Evolutionary conservation across 2,797 vertebrate species (phyloP).

Genomic region (Gambusia yucatana): DNA sequence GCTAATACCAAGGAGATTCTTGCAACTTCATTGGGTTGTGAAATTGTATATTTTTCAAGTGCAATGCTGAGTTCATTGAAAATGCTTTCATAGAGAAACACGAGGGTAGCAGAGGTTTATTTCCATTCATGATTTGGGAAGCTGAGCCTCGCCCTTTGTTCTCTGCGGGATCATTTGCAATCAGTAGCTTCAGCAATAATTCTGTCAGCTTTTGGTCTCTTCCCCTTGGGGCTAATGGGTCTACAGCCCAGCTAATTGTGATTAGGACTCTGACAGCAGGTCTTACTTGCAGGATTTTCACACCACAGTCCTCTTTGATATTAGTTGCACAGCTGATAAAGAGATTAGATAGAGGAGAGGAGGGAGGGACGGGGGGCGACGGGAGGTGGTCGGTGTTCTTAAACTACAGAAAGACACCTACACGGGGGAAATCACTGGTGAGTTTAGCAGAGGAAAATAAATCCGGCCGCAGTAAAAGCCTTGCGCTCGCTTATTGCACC

Average conservation of each 20-base stretch:
- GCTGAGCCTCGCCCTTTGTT: constrained; percentile 25
- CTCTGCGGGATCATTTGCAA: constrained; percentile 58
- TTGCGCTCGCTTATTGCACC: constrained; percentile 76
- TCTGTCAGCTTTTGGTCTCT: constrained; percentile 60
- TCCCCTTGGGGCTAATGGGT: constrained; percentile 71
- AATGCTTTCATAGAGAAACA: constrained; percentile 17
- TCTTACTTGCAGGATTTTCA: constrained; percentile 73
- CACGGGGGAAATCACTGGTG: constrained; percentile 79
- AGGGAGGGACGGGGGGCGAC: constrained; percentile 4
- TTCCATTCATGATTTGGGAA: background rate
- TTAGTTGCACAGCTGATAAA: constrained; percentile 75
- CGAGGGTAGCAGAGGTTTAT: background rate
- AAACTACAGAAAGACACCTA: constrained; percentile 78
- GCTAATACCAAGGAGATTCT: constrained; percentile 23
- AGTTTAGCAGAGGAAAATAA: constrained; percentile 78
- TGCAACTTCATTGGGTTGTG: constrained; percentile 16
- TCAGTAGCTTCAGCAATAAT: constrained; percentile 64
- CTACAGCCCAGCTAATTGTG: constrained; percentile 75
- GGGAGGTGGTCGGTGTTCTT: constrained; percentile 51
- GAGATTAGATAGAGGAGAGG: constrained; percentile 70
- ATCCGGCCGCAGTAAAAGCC: constrained; percentile 77
- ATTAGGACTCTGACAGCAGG: constrained; percentile 75
- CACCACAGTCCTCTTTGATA: constrained; percentile 74
- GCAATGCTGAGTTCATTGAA: constrained; percentile 2
- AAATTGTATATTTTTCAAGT: constrained; percentile 16